These are phyloP conservation scores for Asobara japonica DNA, from an alignment of 1,140 invertebrate genomes.

Conservation along the genomic window DNA sequence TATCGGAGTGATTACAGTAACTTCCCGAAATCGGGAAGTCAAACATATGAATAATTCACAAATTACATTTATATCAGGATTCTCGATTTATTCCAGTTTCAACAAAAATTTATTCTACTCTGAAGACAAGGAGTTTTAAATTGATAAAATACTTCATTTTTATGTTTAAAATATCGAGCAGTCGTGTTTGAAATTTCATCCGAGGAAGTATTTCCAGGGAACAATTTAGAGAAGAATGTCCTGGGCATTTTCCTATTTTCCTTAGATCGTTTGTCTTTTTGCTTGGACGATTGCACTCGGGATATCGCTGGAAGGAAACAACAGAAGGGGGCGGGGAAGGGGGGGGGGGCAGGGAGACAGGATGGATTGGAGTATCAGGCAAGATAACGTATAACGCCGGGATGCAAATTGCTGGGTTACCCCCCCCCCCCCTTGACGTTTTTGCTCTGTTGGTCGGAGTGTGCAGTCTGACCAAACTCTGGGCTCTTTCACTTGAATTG, in stretches of 20 bases:
- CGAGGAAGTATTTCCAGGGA: not conserved
- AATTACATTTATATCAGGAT: no score
- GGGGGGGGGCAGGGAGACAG: not conserved
- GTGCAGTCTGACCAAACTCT: conserved; percentile 29
- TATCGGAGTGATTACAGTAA: no score
- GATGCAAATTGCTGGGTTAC: conserved; percentile 34
- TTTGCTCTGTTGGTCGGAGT: conserved; percentile 26
- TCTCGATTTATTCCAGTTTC: no score
- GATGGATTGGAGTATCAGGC: conserved; percentile 19
- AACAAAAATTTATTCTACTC: no score
- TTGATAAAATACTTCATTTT: not conserved
- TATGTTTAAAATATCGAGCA: not conserved
- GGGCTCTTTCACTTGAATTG: conserved; percentile 33
- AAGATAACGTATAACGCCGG: conserved; percentile 31
- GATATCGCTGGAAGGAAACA: conserved; percentile 12
- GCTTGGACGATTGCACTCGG: conserved; percentile 14
- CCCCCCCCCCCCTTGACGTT: conserved; percentile 45
- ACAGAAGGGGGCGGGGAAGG: not conserved
- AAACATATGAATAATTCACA: no score
- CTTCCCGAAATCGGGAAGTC: no score
- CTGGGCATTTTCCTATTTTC: conserved; percentile 12
- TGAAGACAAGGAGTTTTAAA: no score
- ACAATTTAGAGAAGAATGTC: conserved; percentile 2
- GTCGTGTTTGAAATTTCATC: not conserved
- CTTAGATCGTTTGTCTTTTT: conserved; percentile 26